phyloP scores from a whole-genome alignment of 35 echinoderm and acorn worm genomes.

The Ophiothrix spiculata region DNA sequence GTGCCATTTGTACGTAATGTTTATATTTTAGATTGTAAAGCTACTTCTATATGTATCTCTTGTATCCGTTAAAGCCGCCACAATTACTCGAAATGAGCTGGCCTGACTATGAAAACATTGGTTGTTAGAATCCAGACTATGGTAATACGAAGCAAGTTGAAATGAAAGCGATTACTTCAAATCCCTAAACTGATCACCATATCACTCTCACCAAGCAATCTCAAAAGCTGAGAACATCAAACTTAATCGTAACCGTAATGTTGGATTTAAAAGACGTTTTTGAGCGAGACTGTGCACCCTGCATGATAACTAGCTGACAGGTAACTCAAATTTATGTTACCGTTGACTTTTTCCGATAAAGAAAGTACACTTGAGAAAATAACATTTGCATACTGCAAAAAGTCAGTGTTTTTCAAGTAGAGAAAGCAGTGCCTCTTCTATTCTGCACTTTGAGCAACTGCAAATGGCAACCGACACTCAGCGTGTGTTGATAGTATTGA shows the following conservation, averaged over 20 bases:
- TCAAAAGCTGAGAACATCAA: not conserved
- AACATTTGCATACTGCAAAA: not conserved
- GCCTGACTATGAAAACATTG: no score
- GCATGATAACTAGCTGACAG: not conserved
- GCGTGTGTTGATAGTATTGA: conserved; percentile 4
- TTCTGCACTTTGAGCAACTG: not conserved
- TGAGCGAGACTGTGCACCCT: not conserved
- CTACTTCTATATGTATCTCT: no score
- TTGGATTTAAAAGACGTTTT: not conserved
- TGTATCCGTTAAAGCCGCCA: no score
- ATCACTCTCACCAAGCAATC: conserved; percentile 1
- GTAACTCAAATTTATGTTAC: not conserved
- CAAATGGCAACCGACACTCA: conserved; percentile 9
- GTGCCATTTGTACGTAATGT: not conserved
- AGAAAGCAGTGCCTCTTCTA: not conserved
- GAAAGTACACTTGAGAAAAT: not conserved
- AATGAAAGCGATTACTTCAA: no score
- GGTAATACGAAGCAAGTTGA: no score
- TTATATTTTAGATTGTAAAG: no score
- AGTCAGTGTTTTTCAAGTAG: not conserved
- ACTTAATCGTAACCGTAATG: not conserved
- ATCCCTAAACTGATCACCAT: not conserved
- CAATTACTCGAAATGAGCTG: no score
- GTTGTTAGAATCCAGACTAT: no score
- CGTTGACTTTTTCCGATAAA: not conserved